Percentiles rank a stretch among this genome's conserved stretches.
These are phyloP conservation scores for Spilosoma lubricipeda DNA, from an alignment of 2,888 invertebrate species.

Conservation along the genomic window DNA sequence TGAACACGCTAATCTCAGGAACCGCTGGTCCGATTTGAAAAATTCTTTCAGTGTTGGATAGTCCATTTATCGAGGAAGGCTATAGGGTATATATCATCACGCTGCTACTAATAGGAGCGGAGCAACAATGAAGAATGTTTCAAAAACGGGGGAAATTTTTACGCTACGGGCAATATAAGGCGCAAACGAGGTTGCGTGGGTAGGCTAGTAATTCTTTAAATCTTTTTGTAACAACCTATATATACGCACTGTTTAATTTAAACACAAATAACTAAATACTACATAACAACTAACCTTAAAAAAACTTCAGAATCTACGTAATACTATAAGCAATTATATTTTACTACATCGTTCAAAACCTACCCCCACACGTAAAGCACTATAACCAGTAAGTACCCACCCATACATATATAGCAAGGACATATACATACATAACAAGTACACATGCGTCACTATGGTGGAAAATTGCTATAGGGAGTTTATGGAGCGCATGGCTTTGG, in stretches of 20 bases:
- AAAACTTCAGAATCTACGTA: background rate
- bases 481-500: constrained; percentile 46
- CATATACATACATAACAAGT: constrained; percentile 11
- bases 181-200: too few species aligned
- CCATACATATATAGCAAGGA: constrained; percentile 3
- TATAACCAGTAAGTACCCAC: constrained; percentile 16
- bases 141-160: too few species aligned
- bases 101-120: too few species aligned
- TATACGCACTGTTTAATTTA: background rate
- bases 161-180: too few species aligned
- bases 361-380: background rate
- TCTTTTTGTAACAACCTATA: background rate
- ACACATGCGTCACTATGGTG: constrained; percentile 31
- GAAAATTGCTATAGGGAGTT: constrained; percentile 54
- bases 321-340: background rate
- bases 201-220: too few species aligned
- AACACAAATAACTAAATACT: background rate
- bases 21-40: too few species aligned
- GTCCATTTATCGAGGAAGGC: too few species aligned
- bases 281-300: background rate
- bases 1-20: too few species aligned
- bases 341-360: background rate
- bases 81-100: too few species aligned
- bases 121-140: too few species aligned
- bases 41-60: too few species aligned